Evolutionary conservation across 2,113 vertebrate genomes (phyloP), one percentile per base, ranked within the genome.

Genomic region (Mormyrus iriodes): DNA sequence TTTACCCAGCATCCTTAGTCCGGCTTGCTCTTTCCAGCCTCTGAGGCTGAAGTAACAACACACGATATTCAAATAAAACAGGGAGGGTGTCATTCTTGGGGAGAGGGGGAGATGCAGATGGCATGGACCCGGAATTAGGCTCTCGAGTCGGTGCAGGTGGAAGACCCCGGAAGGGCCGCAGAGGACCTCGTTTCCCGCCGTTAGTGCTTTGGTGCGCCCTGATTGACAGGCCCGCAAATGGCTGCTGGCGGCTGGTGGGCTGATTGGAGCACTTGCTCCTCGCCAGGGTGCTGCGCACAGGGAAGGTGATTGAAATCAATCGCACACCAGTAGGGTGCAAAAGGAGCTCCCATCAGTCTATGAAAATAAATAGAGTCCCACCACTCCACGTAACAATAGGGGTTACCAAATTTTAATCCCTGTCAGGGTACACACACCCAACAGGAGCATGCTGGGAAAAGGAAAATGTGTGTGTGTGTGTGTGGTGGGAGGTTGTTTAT

Each of bases 141-240:
- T 93, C 92, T 93, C 91, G 90, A 92, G 89, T 88, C 87, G 89
- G 44, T 39, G 12, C 93, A 69, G 85, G 61, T 15, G 88, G 88
- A 87, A 90, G 89, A 91, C 93, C 91, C 90, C 92, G 0, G 69
- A 39, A 76, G 69, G 31, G 69, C 31, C 1, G 69, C 13, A 0
- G 92, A 90, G 90, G 92, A 52, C 89, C 83, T 46, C 87, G 51
- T 91, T 90, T 92, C 93, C 92, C 90, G 93, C 93, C 92, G 92
- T 89, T 92, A 91, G 92, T 89, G 51, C 90, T 44, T 44, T 61
- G 91, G 89, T 79, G 89, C 92, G 90, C 90, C 89, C 91, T 94
- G 95, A 95, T 92, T 95, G 94, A 95, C 94, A 92, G 93, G 90
- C 12, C 93, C 92, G 93, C 94, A 94, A 95, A 94, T 92, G 93